phyloP scores from a whole-genome alignment of 2,888 invertebrate species.

The Agonopterix alstromeriana region DNA sequence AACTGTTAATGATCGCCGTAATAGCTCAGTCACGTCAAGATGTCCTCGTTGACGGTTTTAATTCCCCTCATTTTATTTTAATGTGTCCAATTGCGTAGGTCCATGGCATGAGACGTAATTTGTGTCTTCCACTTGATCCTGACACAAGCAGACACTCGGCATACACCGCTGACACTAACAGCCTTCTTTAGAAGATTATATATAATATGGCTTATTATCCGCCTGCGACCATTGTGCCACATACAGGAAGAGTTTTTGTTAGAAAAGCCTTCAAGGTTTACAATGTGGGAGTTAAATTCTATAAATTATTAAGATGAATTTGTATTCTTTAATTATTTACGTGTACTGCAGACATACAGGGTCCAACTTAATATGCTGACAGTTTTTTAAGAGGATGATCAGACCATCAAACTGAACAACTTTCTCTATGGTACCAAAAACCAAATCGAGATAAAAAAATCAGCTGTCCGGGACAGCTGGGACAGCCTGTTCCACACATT shows the following conservation, averaged over 20 bases:
- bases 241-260: conserved; percentile 57
- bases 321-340: neutral
- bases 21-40: conserved; percentile 25
- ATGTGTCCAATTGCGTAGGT: conserved; percentile 20
- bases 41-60: conserved; percentile 35
- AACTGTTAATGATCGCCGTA: conserved; percentile 11
- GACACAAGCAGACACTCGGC: conserved; percentile 7
- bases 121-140: conserved; percentile 1
- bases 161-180: conserved; percentile 10
- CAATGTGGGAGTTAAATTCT: too few relatives aligned
- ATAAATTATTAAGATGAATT: neutral
- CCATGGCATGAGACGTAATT: conserved; percentile 10
- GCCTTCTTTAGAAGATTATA: conserved; percentile 25
- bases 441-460: too few relatives aligned
- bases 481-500: too few relatives aligned
- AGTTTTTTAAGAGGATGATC: too few relatives aligned
- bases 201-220: conserved; percentile 28
- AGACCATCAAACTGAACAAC: too few relatives aligned
- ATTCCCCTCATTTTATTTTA: conserved; percentile 29
- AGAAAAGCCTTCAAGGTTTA: conserved; percentile 36
- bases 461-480: too few relatives aligned
- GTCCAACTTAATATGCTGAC: too few relatives aligned
- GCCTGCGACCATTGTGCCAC: conserved; percentile 20
- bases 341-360: too few relatives aligned
- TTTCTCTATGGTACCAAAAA: too few relatives aligned